These are phyloP conservation scores for Creontiades dilutus DNA, from an alignment of 2,888 invertebrate genomes.

Conservation along the genomic window DNA sequence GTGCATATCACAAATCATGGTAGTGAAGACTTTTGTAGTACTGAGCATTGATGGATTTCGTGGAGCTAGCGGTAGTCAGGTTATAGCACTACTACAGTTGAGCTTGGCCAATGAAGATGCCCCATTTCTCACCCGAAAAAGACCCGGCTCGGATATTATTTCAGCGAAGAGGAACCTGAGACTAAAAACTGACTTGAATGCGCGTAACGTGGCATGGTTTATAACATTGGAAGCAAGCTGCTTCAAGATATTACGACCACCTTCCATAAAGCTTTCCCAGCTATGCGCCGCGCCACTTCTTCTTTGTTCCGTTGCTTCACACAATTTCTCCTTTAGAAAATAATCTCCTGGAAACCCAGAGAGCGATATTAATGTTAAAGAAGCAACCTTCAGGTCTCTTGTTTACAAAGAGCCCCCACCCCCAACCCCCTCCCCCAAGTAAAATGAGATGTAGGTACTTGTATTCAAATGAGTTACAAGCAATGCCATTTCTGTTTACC, in stretches of 20 bases:
- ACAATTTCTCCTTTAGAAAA: slow-evolving; percentile 53
- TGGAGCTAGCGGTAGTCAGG: no score
- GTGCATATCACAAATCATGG: no score
- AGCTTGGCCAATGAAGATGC: not conserved
- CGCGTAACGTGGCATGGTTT: slow-evolving; percentile 39
- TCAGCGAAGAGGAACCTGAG: not conserved
- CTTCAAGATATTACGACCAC: slow-evolving; percentile 55
- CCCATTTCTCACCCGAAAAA: not conserved
- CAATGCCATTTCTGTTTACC: not conserved
- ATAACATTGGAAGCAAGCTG: slow-evolving; percentile 57
- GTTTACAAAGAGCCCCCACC: slow-evolving; percentile 52
- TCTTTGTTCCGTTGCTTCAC: slow-evolving; percentile 48
- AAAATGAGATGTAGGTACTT: slow-evolving; percentile 42
- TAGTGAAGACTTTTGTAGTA: no score
- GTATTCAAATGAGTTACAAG: slow-evolving; percentile 8
- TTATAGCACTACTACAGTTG: no score
- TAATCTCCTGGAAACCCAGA: slow-evolving; percentile 41
- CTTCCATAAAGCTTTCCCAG: slow-evolving; percentile 47
- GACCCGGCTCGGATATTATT: not conserved
- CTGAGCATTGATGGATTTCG: no score
- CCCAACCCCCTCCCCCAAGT: slow-evolving; percentile 31
- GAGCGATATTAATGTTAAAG: slow-evolving; percentile 57
- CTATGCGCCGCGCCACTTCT: slow-evolving; percentile 21
- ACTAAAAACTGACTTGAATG: slow-evolving; percentile 9
- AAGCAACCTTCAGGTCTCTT: slow-evolving; percentile 34